These are phyloP conservation scores for Strigops habroptila DNA, from an alignment of 2,113 vertebrate species.

Conservation along the genomic window DNA sequence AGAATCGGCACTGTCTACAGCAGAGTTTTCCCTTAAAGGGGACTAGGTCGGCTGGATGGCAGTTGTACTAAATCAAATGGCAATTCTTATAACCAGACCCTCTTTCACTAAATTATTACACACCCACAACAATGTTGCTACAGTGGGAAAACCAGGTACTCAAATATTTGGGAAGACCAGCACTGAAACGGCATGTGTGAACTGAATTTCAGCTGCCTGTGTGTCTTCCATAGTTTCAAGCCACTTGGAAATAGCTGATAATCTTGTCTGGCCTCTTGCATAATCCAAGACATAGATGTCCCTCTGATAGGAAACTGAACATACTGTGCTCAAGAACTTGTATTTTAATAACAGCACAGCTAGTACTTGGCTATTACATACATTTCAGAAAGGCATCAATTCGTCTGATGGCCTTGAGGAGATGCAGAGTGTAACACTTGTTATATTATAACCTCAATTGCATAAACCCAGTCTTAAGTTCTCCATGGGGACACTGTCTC, in stretches of 20 bases:
- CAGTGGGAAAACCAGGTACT: background rate
- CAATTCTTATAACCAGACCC: background rate
- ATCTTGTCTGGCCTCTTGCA: background rate
- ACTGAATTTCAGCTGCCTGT: background rate
- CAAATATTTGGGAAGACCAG: background rate
- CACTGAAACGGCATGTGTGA: background rate
- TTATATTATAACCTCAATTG: background rate
- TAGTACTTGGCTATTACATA: background rate
- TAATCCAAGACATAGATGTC: background rate
- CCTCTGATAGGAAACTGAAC: background rate
- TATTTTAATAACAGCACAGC: slow-evolving; percentile 8
- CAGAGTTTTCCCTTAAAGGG: background rate
- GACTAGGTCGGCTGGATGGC: slow-evolving; percentile 34
- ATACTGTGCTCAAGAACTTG: background rate
- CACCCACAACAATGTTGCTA: background rate
- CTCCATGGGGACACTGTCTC: background rate
- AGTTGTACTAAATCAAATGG: background rate
- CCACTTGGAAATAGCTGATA: background rate
- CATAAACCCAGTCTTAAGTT: background rate
- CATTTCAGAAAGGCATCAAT: background rate
- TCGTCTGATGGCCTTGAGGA: background rate
- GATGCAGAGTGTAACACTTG: background rate
- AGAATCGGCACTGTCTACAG: background rate
- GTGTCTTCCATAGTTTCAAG: background rate
- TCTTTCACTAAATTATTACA: background rate